Evolutionary conservation across 2,888 invertebrate species (phyloP).

Genomic region (Campaea margaritaria): DNA sequence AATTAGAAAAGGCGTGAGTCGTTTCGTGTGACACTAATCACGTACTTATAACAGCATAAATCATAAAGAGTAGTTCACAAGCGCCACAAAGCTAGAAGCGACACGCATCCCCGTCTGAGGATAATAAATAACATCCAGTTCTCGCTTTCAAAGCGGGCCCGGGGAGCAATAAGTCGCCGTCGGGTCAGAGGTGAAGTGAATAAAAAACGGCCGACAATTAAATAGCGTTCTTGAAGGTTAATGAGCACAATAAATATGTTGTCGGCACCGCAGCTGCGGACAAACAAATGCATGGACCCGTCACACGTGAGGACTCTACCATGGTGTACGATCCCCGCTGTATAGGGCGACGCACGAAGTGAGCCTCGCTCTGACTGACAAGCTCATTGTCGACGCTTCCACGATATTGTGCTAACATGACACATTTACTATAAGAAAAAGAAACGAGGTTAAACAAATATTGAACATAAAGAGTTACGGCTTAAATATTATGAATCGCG

Average conservation of each 20-base stretch:
- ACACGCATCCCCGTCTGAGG: constrained; percentile 77
- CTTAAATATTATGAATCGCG: constrained; percentile 45
- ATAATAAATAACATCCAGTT: constrained; percentile 83
- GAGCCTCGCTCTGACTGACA: constrained; percentile 65
- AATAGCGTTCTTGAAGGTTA: constrained; percentile 86
- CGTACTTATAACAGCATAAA: constrained; percentile 79
- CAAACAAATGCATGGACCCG: constrained; percentile 79
- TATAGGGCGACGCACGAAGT: constrained; percentile 49
- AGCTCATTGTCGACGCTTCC: constrained; percentile 72
- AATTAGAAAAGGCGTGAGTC: constrained; percentile 40
- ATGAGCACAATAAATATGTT: constrained; percentile 85
- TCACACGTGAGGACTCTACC: constrained; percentile 72
- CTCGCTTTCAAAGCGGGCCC: constrained; percentile 82
- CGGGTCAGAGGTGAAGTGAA: constrained; percentile 84
- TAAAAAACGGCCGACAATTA: constrained; percentile 86
- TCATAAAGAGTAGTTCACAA: constrained; percentile 77
- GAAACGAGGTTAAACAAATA: constrained; percentile 64
- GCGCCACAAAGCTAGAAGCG: constrained; percentile 82
- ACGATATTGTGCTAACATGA: constrained; percentile 63
- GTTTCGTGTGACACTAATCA: constrained; percentile 72
- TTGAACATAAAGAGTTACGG: constrained; percentile 51
- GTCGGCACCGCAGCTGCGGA: constrained; percentile 84
- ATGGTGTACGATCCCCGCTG: constrained; percentile 41
- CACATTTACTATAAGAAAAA: constrained; percentile 61
- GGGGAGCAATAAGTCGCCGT: constrained; percentile 83